A percentile compares a stretch with the other conserved stretches of the same genome.
These are phyloP conservation scores for Acrobasis suavella DNA, from an alignment of 2,888 invertebrate genomes.

Conservation along the genomic window DNA sequence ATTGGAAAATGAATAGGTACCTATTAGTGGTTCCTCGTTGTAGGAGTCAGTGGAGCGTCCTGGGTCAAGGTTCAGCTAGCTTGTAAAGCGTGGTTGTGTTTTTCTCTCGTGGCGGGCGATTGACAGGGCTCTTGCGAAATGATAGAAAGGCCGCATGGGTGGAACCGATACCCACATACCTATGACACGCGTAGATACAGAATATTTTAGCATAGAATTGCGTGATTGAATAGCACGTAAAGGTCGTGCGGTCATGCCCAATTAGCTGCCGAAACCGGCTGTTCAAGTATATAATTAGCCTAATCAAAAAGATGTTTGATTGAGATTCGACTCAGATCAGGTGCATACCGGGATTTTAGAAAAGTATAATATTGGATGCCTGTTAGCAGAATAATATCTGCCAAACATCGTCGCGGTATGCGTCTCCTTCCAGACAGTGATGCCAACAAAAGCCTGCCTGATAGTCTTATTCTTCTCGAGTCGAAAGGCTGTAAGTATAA, in stretches of 20 bases:
- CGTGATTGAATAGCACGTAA: not conserved
- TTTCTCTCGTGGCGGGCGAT: not conserved
- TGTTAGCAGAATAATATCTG: too few relatives aligned
- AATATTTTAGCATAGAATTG: not conserved
- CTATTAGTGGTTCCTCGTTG: not conserved
- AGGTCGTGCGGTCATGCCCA: not conserved
- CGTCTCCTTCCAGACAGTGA: too few relatives aligned
- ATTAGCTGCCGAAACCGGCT: not conserved
- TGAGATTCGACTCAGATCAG: too few relatives aligned
- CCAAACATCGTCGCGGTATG: too few relatives aligned
- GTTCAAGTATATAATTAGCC: not conserved
- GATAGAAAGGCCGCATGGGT: conserved; percentile 23
- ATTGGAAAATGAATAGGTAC: not conserved
- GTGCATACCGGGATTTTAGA: too few relatives aligned
- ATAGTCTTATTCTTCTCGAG: too few relatives aligned
- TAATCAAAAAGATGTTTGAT: not conserved
- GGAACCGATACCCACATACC: not conserved
- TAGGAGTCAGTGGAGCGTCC: not conserved
- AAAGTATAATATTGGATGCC: too few relatives aligned
- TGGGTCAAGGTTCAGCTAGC: not conserved
- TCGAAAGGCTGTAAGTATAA: too few relatives aligned
- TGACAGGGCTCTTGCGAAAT: conserved; percentile 24
- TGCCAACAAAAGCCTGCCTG: too few relatives aligned
- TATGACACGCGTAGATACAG: not conserved
- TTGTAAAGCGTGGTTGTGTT: not conserved